Evolutionary conservation across 2,888 invertebrate genomes (phyloP).

Genomic region (Lobophora halterata): DNA sequence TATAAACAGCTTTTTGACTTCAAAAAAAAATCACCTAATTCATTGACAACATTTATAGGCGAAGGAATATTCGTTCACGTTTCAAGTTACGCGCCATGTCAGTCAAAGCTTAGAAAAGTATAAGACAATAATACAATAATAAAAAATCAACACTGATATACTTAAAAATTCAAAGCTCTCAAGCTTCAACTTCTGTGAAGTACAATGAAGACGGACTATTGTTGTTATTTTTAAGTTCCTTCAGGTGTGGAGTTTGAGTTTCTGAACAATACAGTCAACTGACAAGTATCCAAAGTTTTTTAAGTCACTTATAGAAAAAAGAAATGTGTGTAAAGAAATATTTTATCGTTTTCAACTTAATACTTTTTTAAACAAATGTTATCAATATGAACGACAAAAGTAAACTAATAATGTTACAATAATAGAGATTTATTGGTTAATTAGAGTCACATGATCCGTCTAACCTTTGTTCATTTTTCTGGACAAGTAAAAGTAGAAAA

Average conservation of each 20-base stretch:
- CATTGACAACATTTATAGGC: too few relatives aligned
- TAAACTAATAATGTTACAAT: constrained; percentile 18
- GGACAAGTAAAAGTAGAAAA: neutral
- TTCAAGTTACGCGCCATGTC: too few relatives aligned
- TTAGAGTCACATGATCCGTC: constrained; percentile 14
- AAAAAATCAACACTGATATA: constrained; percentile 6
- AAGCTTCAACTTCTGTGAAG: constrained; percentile 21
- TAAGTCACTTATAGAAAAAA: too few relatives aligned
- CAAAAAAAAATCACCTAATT: too few relatives aligned
- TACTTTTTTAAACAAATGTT: too few relatives aligned
- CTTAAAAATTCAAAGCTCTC: constrained; percentile 17
- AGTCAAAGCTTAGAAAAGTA: neutral
- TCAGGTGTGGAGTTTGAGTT: constrained; percentile 60
- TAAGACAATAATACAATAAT: neutral
- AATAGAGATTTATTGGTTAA: constrained; percentile 12
- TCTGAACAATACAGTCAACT: constrained; percentile 45
- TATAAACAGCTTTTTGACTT: constrained; percentile 1
- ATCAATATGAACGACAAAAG: constrained; percentile 3
- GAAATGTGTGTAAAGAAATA: constrained; percentile 34
- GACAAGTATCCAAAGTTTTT: constrained; percentile 44
- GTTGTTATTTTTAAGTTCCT: constrained; percentile 53
- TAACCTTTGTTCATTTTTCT: constrained; percentile 27
- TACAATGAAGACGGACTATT: constrained; percentile 51
- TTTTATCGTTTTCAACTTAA: constrained; percentile 6
- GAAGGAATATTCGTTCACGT: too few relatives aligned